These are phyloP conservation scores for Spinus pinus DNA, from an alignment of 2,797 vertebrate species.

Conservation along the genomic window DNA sequence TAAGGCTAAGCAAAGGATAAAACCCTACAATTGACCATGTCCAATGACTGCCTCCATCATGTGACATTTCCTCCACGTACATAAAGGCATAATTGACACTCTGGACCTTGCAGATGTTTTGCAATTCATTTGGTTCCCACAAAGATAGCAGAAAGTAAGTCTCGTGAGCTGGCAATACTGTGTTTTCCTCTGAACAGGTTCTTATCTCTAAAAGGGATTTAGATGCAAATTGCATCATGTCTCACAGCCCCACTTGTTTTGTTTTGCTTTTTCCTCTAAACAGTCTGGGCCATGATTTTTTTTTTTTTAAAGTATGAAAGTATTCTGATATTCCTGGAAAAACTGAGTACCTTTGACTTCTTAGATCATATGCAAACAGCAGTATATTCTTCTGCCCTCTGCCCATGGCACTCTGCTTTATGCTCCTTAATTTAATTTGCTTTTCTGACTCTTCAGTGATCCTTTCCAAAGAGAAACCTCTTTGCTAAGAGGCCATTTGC, in stretches of 20 bases:
- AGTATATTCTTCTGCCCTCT: background rate
- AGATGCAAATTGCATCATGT: conserved; percentile 56
- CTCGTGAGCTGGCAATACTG: conserved; percentile 56
- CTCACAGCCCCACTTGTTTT: conserved; percentile 6
- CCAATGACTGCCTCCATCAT: conserved; percentile 75
- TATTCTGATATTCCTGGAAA: background rate
- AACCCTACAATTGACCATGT: conserved; percentile 75
- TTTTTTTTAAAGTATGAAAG: background rate
- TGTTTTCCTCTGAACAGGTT: conserved; percentile 48
- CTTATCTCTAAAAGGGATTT: conserved; percentile 59
- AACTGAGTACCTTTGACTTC: background rate
- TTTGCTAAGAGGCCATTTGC: background rate
- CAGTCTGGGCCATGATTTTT: background rate
- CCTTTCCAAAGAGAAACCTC: background rate
- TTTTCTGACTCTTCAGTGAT: background rate
- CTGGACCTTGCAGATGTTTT: conserved; percentile 73
- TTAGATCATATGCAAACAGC: background rate
- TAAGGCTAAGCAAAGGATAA: conserved; percentile 73
- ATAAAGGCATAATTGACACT: conserved; percentile 75
- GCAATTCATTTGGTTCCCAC: conserved; percentile 73
- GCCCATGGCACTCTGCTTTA: background rate
- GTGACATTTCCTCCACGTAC: conserved; percentile 76
- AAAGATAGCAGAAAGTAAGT: conserved; percentile 69
- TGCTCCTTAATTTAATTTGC: conserved; percentile 38
- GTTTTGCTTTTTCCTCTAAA: conserved; percentile 26